Conservation (phyloP, 23 tunicate genomes). For the Clavelina lepadiformis region DNA sequence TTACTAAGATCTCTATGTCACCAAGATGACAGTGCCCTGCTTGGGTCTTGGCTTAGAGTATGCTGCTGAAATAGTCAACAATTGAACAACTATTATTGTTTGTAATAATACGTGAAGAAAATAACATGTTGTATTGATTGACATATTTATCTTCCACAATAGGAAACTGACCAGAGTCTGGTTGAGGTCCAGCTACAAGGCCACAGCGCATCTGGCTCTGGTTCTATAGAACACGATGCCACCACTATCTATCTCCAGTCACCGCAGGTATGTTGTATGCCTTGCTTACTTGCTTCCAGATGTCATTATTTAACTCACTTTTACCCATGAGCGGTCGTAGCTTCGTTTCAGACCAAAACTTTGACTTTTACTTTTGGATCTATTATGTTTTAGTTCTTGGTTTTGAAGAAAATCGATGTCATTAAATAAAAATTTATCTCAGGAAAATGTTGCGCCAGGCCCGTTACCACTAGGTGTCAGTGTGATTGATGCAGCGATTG, state of each 20-base stretch:
- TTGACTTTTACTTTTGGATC: no score
- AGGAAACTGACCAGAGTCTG: conserved; percentile 92
- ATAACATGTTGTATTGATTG: neutral
- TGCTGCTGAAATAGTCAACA: neutral
- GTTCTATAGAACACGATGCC: conserved; percentile 82
- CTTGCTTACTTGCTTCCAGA: no score
- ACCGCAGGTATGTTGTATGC: conserved; percentile 44
- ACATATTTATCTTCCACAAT: neutral
- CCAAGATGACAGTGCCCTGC: conserved; percentile 65
- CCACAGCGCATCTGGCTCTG: conserved; percentile 67
- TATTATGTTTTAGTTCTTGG: no score
- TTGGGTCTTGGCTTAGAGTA: conserved; percentile 74
- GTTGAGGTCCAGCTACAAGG: conserved; percentile 82
- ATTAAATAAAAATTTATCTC: conserved; percentile 1
- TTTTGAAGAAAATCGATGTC: no score
- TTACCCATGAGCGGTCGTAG: no score
- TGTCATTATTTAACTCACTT: no score
- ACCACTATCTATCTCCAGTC: conserved; percentile 71
- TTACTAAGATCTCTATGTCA: conserved; percentile 76
- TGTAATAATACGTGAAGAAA: neutral
- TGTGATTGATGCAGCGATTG: conserved; percentile 86
- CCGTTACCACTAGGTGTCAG: conserved; percentile 93
- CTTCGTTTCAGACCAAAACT: no score
- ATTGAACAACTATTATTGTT: neutral
- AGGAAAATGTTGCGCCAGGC: conserved; percentile 81